phyloP scores from a whole-genome alignment of 2,888 invertebrate species.

The Ophraella communa region DNA sequence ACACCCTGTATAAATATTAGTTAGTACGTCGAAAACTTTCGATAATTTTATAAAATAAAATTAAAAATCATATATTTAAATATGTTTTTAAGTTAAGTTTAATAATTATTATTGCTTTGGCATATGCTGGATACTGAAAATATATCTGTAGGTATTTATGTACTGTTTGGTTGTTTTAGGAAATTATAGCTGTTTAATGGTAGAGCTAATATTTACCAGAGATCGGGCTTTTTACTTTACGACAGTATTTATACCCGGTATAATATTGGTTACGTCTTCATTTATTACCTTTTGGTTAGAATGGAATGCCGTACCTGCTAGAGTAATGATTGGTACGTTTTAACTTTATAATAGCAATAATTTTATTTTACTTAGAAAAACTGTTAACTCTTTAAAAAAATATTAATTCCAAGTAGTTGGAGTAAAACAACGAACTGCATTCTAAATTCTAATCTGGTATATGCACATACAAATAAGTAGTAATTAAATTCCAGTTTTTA shows the following conservation, averaged over 20 bases:
- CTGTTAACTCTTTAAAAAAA: too few species aligned
- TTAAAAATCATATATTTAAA: too few species aligned
- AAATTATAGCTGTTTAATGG: slow-evolving; percentile 95
- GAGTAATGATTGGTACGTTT: slow-evolving; percentile 91
- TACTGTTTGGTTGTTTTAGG: too few species aligned
- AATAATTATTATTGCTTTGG: too few species aligned
- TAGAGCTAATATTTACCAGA: slow-evolving; percentile 91
- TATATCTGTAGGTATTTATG: too few species aligned
- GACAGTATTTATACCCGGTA: slow-evolving; percentile 95
- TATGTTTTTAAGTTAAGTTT: too few species aligned
- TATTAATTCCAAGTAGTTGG: not conserved
- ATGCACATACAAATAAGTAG: not conserved
- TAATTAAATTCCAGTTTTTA: not conserved
- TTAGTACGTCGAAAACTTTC: too few species aligned
- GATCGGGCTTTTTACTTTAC: slow-evolving; percentile 97
- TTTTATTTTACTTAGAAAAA: not conserved
- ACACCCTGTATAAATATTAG: too few species aligned
- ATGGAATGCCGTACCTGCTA: slow-evolving; percentile 95
- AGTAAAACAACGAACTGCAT: not conserved
- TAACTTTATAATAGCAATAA: not conserved
- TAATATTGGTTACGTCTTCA: slow-evolving; percentile 94
- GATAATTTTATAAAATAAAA: too few species aligned
- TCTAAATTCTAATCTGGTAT: not conserved
- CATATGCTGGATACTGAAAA: too few species aligned
- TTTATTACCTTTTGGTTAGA: slow-evolving; percentile 98